Evolutionary conservation across 2,888 invertebrate genomes (phyloP), one percentile per base, ranked within the genome.

Genomic region (Sesamia inferens): DNA sequence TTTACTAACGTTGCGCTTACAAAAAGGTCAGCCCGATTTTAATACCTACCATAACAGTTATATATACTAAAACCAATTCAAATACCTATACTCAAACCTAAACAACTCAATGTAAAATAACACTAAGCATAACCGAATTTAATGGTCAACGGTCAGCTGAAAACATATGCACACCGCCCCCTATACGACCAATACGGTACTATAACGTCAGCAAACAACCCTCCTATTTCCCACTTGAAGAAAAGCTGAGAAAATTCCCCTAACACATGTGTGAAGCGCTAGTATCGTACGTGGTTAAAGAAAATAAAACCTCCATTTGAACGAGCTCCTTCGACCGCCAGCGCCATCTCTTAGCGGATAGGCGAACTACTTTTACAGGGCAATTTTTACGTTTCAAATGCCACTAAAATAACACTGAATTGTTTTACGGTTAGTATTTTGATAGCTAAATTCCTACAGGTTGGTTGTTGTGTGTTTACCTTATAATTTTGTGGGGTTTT

Each of bases 331-430:
- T 69, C 51, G 75, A 67, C 77, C 39, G 79, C 74, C 85, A 85
- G 77, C 82, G 93, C 96, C 95, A 96, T 94, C 95, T 96, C 84
- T 92, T 90, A 90, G 84, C 89, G 94, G 88, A 92, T 95, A 94
- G 94, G 77, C 6, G 85, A 90, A 70, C 67, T 74, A 86, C 78
- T 86, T 88, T 89, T 89, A 87, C 73, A 84, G 78, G 79, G 69
- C 71, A 81, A 31, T 85, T 89, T 85, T 88, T 85, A 88, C 78
- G 85, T 75, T 71, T 65, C 70, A 79, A 83, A 81, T 84, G 83
- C 82, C 64, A 85, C 78, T 86, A 83, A 87, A 88, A 88, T 86
- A 85, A 83, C 85, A 83, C 71, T 85, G 85, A 88, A 87, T 85
- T 82, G 82, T 83, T 87, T 85, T 88, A 87, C 72, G 87, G 85